These are phyloP conservation scores for Aegotheles bennettii DNA, from an alignment of 2,113 vertebrate genomes.

Conservation along the genomic window DNA sequence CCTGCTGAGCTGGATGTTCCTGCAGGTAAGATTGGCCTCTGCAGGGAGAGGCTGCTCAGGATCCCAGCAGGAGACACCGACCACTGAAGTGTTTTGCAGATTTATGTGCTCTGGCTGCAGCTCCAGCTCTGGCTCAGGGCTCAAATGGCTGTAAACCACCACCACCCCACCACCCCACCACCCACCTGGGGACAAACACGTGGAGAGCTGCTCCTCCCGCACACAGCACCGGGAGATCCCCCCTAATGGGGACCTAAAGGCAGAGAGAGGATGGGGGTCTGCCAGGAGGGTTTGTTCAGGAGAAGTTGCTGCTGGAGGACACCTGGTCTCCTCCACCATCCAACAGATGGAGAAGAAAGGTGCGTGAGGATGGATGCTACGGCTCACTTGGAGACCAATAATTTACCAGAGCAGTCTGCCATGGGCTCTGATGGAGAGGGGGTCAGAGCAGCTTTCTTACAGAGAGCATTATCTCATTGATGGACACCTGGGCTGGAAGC, in stretches of 20 bases:
- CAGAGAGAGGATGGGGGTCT: neutral
- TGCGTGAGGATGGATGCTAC: neutral
- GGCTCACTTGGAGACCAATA: accelerated
- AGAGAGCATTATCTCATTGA: neutral
- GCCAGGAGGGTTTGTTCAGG: neutral
- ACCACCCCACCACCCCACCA: too few relatives aligned
- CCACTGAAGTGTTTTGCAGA: neutral
- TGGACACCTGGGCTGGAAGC: neutral
- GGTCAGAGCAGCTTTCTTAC: neutral
- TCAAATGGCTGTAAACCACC: neutral
- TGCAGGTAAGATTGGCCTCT: neutral
- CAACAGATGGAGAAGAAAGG: neutral
- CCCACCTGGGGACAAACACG: neutral
- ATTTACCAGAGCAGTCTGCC: neutral
- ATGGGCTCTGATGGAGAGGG: accelerated
- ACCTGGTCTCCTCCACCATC: neutral
- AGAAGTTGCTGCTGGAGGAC: neutral
- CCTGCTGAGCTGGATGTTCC: neutral
- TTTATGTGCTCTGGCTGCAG: neutral
- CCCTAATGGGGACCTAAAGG: neutral
- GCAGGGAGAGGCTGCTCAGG: accelerated
- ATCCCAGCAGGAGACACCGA: accelerated
- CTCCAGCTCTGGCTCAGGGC: neutral
- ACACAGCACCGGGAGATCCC: accelerated
- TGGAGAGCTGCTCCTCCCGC: neutral